Base-by-base conservation (phyloP, 2,113 vertebrate species). In the Vidua chalybeata region DNA sequence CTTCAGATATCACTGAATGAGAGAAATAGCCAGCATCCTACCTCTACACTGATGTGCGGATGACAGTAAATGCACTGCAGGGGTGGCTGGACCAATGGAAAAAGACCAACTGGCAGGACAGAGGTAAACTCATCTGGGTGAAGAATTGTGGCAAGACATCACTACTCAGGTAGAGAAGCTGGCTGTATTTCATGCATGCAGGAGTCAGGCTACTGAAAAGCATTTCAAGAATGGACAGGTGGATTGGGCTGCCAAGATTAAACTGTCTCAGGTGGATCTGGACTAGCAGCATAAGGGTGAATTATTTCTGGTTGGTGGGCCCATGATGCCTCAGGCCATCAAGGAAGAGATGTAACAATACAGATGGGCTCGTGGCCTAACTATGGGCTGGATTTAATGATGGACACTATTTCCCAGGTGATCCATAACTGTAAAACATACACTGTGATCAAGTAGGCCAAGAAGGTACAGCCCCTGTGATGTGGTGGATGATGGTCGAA, bases 401-500 rank as follows among this genome's bases (percentile, higher is more conserved):
- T 3, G 15, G 19, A 27, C 27, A 21, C 5, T 5, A 26, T 22
- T 7, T 45, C 13, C 17, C 37, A 76, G 21, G 14, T 68, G 19
- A 77, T 15, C 17, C 18, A 3, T 8, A 37, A 9, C 18, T 15
- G 2, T 45, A 17, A 45, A 45, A 61, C 16, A 19, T 4, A 4
- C 13, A 13, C 20, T 21, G 51, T 10, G 8, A 35, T 21, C 31
- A 76, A 68, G 45, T 10, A 67, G 20, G 9, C 6, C 45, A 24
- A 51, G 37, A 14, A 27, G 21, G 26, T 14, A 76, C 23, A 77
- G 27, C 27, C 22, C 19, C 63, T 46, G 55, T 5, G 8, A 23
- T 16, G 24, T 28, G 22, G 12, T 10, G 10, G 46, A 33, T 1
- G 1, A 69, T 52, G 33, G 18, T 1, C 0, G 0, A 39, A 62